A percentile compares a stretch with the other conserved stretches of the same genome.
Evolutionary conservation across 2,113 vertebrate species (phyloP).

Genomic region (Ailurus styani): DNA sequence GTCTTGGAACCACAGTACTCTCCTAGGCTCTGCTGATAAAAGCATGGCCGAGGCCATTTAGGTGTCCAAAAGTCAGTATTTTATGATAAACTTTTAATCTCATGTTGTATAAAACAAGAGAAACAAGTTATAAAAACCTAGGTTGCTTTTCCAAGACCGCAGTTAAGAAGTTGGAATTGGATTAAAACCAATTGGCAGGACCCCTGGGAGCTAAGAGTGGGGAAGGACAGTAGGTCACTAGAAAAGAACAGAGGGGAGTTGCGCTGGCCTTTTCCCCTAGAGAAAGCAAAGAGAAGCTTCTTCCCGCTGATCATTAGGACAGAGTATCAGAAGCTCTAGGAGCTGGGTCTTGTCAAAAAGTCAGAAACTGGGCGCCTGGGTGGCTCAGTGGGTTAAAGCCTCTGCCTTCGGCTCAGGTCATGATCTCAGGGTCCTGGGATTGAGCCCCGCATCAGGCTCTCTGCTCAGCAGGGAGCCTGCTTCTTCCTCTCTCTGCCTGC

Average conservation of each 20-base stretch:
- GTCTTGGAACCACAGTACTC: background rate
- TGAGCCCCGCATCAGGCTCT: too few species aligned
- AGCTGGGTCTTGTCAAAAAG: background rate
- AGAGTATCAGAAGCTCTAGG: background rate
- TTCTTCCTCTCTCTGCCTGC: too few species aligned
- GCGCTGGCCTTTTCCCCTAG: background rate
- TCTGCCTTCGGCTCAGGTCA: too few species aligned
- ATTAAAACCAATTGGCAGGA: constrained; percentile 18
- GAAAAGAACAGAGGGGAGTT: background rate
- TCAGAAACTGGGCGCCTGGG: background rate
- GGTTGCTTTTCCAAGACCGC: background rate
- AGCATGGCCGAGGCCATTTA: background rate
- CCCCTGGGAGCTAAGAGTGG: background rate
- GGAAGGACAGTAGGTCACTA: background rate
- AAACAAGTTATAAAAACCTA: constrained; percentile 10
- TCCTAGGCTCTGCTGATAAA: background rate
- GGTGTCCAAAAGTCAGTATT: background rate
- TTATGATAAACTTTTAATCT: constrained; percentile 48
- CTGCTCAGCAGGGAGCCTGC: too few species aligned
- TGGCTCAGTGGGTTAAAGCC: too few species aligned
- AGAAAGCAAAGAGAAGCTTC: background rate
- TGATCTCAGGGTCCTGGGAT: too few species aligned
- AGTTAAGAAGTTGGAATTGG: constrained; percentile 1
- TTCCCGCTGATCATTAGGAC: background rate
- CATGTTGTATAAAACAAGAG: background rate